A percentile compares a stretch with the other conserved stretches of the same genome.
phyloP scores from a whole-genome alignment of 2,113 vertebrate genomes.

The Cranoglanis bouderius region DNA sequence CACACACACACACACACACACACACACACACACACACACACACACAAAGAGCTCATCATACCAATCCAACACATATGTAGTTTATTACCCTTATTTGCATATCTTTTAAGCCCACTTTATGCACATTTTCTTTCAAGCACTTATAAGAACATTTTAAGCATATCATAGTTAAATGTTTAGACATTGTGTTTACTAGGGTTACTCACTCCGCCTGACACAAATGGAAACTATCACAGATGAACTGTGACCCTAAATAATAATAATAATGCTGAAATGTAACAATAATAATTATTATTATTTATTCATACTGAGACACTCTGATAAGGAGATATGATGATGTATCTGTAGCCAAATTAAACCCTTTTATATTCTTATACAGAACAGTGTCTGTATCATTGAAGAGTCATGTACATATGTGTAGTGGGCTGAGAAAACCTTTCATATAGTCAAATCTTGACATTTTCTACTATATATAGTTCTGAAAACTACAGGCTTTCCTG shows the following conservation, averaged over 20 bases:
- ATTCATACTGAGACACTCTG: background rate
- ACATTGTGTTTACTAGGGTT: background rate
- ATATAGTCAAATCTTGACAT: background rate
- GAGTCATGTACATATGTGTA: background rate
- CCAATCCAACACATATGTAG: background rate
- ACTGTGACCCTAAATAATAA: background rate
- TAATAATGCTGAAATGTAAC: background rate
- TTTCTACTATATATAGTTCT: background rate
- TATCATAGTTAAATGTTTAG: background rate
- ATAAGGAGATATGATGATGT: background rate
- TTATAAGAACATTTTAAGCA: background rate
- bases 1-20: constrained; percentile 16
- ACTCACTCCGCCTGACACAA: background rate
- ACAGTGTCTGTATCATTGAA: background rate
- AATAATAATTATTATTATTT: background rate
- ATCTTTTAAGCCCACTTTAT: background rate
- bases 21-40: constrained; percentile 4
- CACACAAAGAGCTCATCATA: constrained; percentile 4
- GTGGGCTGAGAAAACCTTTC: background rate
- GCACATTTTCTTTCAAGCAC: background rate
- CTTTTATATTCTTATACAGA: background rate
- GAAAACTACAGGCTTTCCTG: background rate
- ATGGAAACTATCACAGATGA: background rate
- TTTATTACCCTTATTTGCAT: background rate
- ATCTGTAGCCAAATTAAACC: background rate